phyloP scores from a whole-genome alignment of 2,797 vertebrate genomes.

The Cynodonichthys magdalenae region DNA sequence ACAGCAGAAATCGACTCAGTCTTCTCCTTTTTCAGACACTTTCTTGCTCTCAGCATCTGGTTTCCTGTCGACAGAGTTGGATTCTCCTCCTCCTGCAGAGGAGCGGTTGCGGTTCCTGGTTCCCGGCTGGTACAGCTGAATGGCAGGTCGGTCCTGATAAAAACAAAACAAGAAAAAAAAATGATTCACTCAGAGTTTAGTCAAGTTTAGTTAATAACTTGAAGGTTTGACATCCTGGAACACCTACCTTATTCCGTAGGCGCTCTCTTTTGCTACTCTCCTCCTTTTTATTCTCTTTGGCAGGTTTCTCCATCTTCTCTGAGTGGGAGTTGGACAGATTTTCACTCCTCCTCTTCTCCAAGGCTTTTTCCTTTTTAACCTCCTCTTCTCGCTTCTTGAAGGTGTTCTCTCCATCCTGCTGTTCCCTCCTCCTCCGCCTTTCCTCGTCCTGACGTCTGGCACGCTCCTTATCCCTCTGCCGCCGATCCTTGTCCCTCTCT shows the following conservation, averaged over 20 bases:
- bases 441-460: slow-evolving; percentile 92
- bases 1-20: slow-evolving; percentile 70
- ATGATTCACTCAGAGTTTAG: background rate
- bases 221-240: background rate
- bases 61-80: slow-evolving; percentile 82
- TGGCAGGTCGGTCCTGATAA: slow-evolving; percentile 94
- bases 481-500: slow-evolving; percentile 86
- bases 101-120: slow-evolving; percentile 85
- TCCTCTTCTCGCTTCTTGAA: slow-evolving; percentile 92
- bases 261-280: slow-evolving; percentile 90
- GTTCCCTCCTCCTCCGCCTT: slow-evolving; percentile 88
- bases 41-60: slow-evolving; percentile 85
- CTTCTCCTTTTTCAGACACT: slow-evolving; percentile 86
- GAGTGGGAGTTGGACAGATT: slow-evolving; percentile 68
- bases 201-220: background rate
- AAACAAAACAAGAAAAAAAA: slow-evolving; percentile 20
- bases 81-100: slow-evolving; percentile 77
- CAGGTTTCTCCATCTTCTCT: slow-evolving; percentile 83
- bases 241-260: slow-evolving; percentile 92
- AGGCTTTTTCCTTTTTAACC: slow-evolving; percentile 85
- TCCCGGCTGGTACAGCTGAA: slow-evolving; percentile 97
- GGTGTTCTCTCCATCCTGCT: slow-evolving; percentile 90
- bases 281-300: slow-evolving; percentile 89
- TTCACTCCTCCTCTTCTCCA: slow-evolving; percentile 89
- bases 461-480: slow-evolving; percentile 88